phyloP scores from a whole-genome alignment of 1,140 invertebrate species.

The Caenorhabditis brenneri region DNA sequence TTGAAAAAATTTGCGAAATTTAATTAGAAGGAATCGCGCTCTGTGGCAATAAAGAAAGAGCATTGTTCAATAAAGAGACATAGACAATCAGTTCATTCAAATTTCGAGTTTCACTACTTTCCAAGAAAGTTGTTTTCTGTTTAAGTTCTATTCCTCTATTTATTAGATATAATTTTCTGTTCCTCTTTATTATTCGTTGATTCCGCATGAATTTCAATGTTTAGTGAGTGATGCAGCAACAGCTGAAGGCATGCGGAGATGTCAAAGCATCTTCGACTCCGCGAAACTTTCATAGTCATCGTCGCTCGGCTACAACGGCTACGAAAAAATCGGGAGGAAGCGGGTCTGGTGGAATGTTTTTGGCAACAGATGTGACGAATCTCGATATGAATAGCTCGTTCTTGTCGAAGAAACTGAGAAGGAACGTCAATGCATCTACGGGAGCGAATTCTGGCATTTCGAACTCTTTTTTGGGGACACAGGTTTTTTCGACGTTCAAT shows the following conservation, averaged over 20 bases:
- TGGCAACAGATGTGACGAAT: neutral
- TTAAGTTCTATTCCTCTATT: no score
- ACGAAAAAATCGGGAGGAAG: neutral
- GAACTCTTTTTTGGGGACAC: neutral
- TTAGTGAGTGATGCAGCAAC: constrained; percentile 4
- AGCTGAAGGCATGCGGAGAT: constrained; percentile 5
- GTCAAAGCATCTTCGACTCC: neutral
- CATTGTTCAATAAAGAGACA: no score
- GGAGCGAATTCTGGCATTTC: neutral
- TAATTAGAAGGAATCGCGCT: no score
- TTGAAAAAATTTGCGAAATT: no score
- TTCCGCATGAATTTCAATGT: neutral
- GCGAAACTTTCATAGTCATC: neutral
- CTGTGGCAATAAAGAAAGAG: no score
- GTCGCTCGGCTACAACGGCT: neutral
- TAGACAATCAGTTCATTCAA: no score
- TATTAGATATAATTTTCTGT: neutral
- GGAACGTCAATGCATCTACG: neutral
- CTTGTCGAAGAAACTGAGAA: neutral
- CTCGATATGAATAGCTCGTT: neutral
- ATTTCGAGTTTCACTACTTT: no score
- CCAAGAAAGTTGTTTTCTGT: no score
- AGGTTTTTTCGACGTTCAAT: neutral
- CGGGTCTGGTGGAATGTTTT: neutral
- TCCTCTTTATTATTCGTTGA: neutral